Evolutionary conservation across 2,888 invertebrate species (phyloP).

Genomic region (Ormyrus nitidulus): DNA sequence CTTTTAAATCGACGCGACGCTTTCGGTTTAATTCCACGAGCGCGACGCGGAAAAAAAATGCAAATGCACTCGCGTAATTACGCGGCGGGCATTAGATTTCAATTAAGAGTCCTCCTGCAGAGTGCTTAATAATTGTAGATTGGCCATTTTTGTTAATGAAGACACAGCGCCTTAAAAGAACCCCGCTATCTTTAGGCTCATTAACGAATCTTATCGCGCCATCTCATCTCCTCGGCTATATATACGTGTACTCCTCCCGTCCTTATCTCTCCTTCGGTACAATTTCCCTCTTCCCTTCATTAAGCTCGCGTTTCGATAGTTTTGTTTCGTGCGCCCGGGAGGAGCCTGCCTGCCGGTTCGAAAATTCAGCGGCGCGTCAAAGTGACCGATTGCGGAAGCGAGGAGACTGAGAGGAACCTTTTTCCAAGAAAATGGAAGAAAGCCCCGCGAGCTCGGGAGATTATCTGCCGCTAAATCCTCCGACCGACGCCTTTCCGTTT

Average conservation of each 20-base stretch:
- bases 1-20: too few relatives aligned
- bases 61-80: too few relatives aligned
- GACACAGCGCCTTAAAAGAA: constrained; percentile 35
- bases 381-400: constrained; percentile 9
- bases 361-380: not conserved
- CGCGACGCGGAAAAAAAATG: too few relatives aligned
- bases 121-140: constrained; percentile 4
- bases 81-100: constrained; percentile 16
- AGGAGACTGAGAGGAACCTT: not conserved
- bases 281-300: constrained; percentile 33
- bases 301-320: constrained; percentile 4
- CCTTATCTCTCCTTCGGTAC: constrained; percentile 13
- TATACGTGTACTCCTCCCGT: not conserved
- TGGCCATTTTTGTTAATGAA: constrained; percentile 45
- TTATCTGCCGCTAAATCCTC: constrained; percentile 20
- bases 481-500: too few relatives aligned
- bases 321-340: not conserved
- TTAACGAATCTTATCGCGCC: constrained; percentile 51
- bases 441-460: constrained; percentile 31
- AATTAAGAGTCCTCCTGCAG: constrained; percentile 20
- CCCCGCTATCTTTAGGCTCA: constrained; percentile 35
- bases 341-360: too few relatives aligned
- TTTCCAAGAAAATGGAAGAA: constrained; percentile 5
- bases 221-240: constrained; percentile 41
- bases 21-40: too few relatives aligned